These are phyloP conservation scores for Villa cingulata DNA, from an alignment of 2,888 invertebrate species.

Conservation along the genomic window DNA sequence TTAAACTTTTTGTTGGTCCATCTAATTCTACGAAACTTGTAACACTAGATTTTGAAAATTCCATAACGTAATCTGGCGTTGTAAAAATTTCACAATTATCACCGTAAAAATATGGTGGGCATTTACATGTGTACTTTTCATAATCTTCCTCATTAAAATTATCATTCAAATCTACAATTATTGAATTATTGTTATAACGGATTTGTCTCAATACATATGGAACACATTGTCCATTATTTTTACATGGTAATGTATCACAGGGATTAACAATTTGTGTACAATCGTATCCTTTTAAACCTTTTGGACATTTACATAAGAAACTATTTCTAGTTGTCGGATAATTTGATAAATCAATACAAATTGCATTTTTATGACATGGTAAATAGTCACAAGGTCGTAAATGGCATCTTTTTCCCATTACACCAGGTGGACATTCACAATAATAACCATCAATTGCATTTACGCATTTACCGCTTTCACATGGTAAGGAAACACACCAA, in stretches of 20 bases:
- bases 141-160: slow-evolving; percentile 25
- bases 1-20: slow-evolving; percentile 37
- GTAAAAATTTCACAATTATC: slow-evolving; percentile 38
- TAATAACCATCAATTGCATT: slow-evolving; percentile 32
- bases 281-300: slow-evolving; percentile 39
- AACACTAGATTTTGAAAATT: slow-evolving; percentile 42
- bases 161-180: slow-evolving; percentile 16
- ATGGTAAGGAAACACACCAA: slow-evolving; percentile 38
- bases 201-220: slow-evolving; percentile 27
- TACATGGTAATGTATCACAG: slow-evolving; percentile 31
- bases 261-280: slow-evolving; percentile 38
- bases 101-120: slow-evolving; percentile 39
- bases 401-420: slow-evolving; percentile 41
- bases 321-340: slow-evolving; percentile 34
- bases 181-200: neutral
- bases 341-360: slow-evolving; percentile 36
- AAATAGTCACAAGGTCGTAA: slow-evolving; percentile 43
- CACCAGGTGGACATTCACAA: slow-evolving; percentile 40
- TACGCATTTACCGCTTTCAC: slow-evolving; percentile 35
- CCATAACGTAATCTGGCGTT: slow-evolving; percentile 40
- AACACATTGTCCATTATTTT: slow-evolving; percentile 37
- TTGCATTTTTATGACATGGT: slow-evolving; percentile 38
- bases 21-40: slow-evolving; percentile 43
- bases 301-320: slow-evolving; percentile 42
- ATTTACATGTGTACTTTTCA: slow-evolving; percentile 36